These are phyloP conservation scores for Halotydeus destructor DNA, from an alignment of 1,140 invertebrate species.

Conservation along the genomic window DNA sequence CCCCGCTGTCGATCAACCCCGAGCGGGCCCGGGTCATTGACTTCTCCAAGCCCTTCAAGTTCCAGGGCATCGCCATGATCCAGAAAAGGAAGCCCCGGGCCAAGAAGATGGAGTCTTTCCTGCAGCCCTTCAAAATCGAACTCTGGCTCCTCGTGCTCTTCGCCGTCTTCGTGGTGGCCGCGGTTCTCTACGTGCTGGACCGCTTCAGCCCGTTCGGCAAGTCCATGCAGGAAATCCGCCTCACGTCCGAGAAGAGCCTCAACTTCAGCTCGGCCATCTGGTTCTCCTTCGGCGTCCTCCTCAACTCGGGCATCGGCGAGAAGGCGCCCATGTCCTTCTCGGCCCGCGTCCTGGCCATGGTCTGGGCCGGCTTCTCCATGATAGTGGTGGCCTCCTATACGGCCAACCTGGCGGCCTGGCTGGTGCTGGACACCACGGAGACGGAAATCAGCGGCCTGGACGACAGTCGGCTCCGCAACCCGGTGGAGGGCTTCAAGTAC, in stretches of 20 bases:
- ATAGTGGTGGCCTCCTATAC: slow-evolving; percentile 99
- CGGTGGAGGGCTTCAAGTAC: slow-evolving; percentile 94
- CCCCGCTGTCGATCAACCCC: slow-evolving; percentile 91
- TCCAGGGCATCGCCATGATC: slow-evolving; percentile 38
- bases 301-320: slow-evolving; percentile 98
- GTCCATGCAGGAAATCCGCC: slow-evolving; percentile 33
- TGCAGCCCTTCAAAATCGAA: slow-evolving; percentile 96
- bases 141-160: slow-evolving; percentile 96
- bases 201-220: slow-evolving; percentile 86
- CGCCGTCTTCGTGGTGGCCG: slow-evolving; percentile 88
- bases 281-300: slow-evolving; percentile 97
- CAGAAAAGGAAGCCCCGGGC: slow-evolving; percentile 46
- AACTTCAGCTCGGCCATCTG: slow-evolving; percentile 95
- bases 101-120: slow-evolving; percentile 87
- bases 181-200: slow-evolving; percentile 87
- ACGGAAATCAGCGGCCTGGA: slow-evolving; percentile 93
- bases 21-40: slow-evolving; percentile 92
- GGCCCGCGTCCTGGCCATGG: slow-evolving; percentile 91
- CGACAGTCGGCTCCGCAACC: slow-evolving; percentile 87
- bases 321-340: slow-evolving; percentile 93
- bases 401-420: slow-evolving; percentile 48
- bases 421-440: slow-evolving; percentile 90
- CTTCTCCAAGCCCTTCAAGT: slow-evolving; percentile 98
- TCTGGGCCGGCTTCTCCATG: slow-evolving; percentile 99
- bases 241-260: slow-evolving; percentile 85